phyloP scores from a whole-genome alignment of 2,113 vertebrate species.

The Neofelis nebulosa region DNA sequence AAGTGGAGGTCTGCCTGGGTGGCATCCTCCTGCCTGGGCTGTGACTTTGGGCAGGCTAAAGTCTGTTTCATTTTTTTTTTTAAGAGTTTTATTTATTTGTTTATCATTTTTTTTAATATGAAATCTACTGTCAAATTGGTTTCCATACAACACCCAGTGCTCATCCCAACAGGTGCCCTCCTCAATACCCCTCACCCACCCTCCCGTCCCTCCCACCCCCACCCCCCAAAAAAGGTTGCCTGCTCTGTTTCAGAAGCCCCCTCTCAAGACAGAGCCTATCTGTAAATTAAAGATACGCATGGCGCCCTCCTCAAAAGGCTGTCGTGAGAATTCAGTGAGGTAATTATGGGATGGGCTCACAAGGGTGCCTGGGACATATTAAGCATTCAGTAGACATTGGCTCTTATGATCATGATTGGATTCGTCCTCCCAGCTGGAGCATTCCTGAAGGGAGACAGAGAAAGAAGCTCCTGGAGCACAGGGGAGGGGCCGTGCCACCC shows the following conservation, averaged over 20 bases:
- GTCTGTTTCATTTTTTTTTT: too few relatives aligned
- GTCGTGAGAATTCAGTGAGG: neutral
- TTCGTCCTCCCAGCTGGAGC: neutral
- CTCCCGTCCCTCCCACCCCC: too few relatives aligned
- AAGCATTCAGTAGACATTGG: neutral
- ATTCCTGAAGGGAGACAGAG: neutral
- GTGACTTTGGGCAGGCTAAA: neutral
- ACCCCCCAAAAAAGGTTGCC: neutral
- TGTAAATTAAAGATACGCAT: neutral
- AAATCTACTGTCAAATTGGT: too few relatives aligned
- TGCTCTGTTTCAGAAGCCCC: neutral
- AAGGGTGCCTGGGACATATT: neutral
- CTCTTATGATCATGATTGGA: neutral
- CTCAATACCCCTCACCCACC: too few relatives aligned
- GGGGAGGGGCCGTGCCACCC: neutral
- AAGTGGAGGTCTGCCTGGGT: neutral
- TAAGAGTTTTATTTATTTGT: too few relatives aligned
- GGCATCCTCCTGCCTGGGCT: neutral
- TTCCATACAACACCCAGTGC: too few relatives aligned
- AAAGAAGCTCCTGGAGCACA: neutral
- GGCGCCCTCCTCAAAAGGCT: rapidly evolving
- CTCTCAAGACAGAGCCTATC: neutral
- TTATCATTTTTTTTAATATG: too few relatives aligned
- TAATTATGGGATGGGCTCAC: neutral
- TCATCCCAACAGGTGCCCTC: too few relatives aligned